phyloP scores from a whole-genome alignment of 2,888 invertebrate genomes.

The Oligia fasciuncula region DNA sequence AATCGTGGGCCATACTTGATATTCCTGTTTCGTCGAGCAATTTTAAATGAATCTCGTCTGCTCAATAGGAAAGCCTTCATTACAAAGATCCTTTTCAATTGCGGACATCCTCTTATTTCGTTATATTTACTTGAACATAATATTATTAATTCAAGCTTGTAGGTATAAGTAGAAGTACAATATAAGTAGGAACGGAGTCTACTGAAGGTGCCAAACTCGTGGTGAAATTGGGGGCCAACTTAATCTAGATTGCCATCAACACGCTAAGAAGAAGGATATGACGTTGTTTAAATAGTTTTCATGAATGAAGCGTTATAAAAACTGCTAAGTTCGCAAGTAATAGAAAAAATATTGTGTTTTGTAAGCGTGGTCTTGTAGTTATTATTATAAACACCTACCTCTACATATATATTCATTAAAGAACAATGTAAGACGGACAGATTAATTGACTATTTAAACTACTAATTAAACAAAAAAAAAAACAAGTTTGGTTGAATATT shows the following conservation, averaged over 20 bases:
- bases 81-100: conserved; percentile 22
- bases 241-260: too few relatives aligned
- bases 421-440: background rate
- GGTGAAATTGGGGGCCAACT: too few relatives aligned
- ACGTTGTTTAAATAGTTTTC: background rate
- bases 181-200: too few relatives aligned
- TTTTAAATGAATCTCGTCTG: conserved; percentile 42
- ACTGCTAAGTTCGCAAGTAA: background rate
- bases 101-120: background rate
- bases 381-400: background rate
- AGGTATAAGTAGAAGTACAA: background rate
- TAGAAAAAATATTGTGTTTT: background rate
- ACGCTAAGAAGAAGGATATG: background rate
- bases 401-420: background rate
- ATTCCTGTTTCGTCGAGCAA: conserved; percentile 40
- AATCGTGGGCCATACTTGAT: conserved; percentile 32
- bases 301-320: background rate
- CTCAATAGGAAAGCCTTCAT: conserved; percentile 33
- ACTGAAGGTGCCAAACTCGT: too few relatives aligned
- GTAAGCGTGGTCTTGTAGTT: background rate
- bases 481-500: background rate
- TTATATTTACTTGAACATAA: background rate
- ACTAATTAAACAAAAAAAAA: background rate
- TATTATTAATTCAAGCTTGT: background rate
- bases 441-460: too few relatives aligned